phyloP scores from a whole-genome alignment of 37 sponge, comb jelly and placozoan genomes.

The Ephydatia muelleri region DNA sequence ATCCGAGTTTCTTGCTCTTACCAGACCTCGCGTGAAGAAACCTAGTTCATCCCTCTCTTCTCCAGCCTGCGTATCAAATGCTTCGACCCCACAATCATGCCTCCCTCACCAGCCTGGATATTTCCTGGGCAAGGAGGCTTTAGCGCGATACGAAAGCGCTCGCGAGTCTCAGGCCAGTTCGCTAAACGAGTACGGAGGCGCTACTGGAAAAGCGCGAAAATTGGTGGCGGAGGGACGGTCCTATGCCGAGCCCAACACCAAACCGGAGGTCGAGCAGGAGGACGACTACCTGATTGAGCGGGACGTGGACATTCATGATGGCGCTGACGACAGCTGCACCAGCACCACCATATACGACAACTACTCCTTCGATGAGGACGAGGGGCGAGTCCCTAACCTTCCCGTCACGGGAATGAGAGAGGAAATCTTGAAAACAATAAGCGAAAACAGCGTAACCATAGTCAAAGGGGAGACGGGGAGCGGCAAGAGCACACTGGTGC shows the following conservation, averaged over 20 bases:
- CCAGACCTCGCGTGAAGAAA: not conserved
- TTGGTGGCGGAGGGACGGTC: not conserved
- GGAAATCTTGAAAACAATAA: constrained; percentile 73
- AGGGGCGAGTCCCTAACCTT: constrained; percentile 6
- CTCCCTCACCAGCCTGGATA: not conserved
- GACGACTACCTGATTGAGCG: constrained; percentile 1
- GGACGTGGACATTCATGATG: not conserved
- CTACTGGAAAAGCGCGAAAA: not conserved
- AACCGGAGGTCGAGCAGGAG: constrained; percentile 20
- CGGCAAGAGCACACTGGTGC: constrained; percentile 95
- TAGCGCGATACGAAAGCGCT: not conserved
- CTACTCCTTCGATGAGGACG: constrained; percentile 37
- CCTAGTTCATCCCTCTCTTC: not conserved
- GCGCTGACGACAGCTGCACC: not conserved
- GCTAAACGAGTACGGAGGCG: not conserved
- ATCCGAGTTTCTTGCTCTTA: not conserved
- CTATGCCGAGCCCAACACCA: constrained; percentile 3
- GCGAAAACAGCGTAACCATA: constrained; percentile 73
- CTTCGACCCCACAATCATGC: not conserved
- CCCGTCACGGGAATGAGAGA: constrained; percentile 70
- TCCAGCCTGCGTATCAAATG: not conserved
- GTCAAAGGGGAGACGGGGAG: constrained; percentile 89
- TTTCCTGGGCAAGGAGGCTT: not conserved
- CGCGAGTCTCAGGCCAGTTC: not conserved
- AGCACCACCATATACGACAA: constrained; percentile 16